Base-by-base conservation (phyloP, 2,888 invertebrate genomes). In the Bhutanitis thaidina region DNA sequence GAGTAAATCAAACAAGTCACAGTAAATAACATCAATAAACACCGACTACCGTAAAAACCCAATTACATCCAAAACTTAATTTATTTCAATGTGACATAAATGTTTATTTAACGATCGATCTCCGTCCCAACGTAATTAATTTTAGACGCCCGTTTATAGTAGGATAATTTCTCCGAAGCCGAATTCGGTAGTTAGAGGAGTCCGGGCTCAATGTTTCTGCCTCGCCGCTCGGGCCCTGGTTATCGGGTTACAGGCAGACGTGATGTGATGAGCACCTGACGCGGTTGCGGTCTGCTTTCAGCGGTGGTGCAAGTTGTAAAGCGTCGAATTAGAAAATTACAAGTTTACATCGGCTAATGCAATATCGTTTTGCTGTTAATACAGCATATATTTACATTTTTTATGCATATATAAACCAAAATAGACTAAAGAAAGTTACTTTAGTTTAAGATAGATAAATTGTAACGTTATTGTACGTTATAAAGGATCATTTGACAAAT, bases 181-280 rank as follows among this genome's bases (percentile, higher is more conserved):
- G 52, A 59, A 59, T 58, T 59, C 59, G 58, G 59, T 59, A 59
- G 59, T 54, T 53, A 55, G 54, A 49, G 55, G 36, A 14, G 40
- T 29, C 25, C 40, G 46, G 46, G 51, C 45, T 35, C 41, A 41
- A 41, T 51, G 51, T 51, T 51, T 51, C 51, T 41, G 46, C 40
- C 30, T 34, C 51, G 46, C 35, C 46, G 51, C 51, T 36, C 41
- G 53, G 56, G 52, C 45, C 53, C 59, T 47, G 52, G 57, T 54
- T 59, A 64, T 61, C 60, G 52, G 57, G 57, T 64, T 62, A 59
- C 64, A 57, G 60, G 53, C 57, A 60, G 58, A 55, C 57, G 55
- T 54, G 57, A 60, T 63, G 59, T 51, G 51, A 51, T 44, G 51
- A 51, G 46, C 58, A 60, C 60, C 57, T 61, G 60, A 61, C 60